Evolutionary conservation across 2,797 vertebrate genomes (phyloP), one percentile per base, ranked within the genome.

Genomic region (Tangara arthus): DNA sequence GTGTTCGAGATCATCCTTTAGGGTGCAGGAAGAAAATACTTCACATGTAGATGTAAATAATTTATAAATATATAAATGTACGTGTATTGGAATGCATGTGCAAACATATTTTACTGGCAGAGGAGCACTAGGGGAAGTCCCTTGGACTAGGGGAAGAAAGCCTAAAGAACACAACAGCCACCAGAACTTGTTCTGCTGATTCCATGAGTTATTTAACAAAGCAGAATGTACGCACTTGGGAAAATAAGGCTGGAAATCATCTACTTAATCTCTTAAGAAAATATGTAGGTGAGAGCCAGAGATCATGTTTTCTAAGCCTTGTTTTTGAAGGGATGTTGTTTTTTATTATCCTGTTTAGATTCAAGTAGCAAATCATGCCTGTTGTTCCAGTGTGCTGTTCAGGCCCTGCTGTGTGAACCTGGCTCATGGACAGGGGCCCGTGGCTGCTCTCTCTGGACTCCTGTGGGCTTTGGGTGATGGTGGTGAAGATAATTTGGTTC

Each of bases 271-370:
- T 86, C 19, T 68, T 81, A 34, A 69, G 71, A 61, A 57, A 39
- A 22, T 41, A 11, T 1, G 4, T 41, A 83, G 76, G 55, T 94
- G 65, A 86, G 52, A 86, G 84, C 57, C 55, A 78, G 64, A 86
- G 50, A 72, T 83, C 9, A 3, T 68, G 46, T 89, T 91, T 90
- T 80, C 70, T 77, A 65, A 87, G 49, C 52, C 60, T 80, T 82
- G 34, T 50, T 92, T 93, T 94, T 87, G 42, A 85, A 81, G 10
- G 61, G 53, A 57, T 89, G 30, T 46, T 57, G 3, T 94, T 93
- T 92, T 86, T 87, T 91, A 69, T 84, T 71, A 24, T 24, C 30
- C 37, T 84, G 52, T 52, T 79, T 94, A 70, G 70, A 60, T 82
- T 94, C 24, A 68, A 85, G 86, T 53, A 85, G 57, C 46, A 95